Evolutionary conservation across 2,888 invertebrate species (phyloP), one percentile per base, ranked within the genome.

Genomic region (Dicyrtoma fusca): DNA sequence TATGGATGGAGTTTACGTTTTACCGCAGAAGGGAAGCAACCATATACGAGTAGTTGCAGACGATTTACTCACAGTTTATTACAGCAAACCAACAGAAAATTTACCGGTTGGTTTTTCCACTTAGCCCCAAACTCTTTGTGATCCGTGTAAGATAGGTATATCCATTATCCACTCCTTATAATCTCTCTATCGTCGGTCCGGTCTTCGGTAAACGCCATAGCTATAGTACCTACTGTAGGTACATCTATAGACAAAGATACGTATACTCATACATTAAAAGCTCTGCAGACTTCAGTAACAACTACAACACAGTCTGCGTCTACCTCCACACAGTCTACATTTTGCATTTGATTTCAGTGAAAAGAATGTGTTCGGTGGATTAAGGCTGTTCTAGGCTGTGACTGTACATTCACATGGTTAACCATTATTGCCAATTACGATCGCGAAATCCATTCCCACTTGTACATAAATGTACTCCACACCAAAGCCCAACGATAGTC

Each of bases 391-490:
- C 47, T 63, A 13, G 10, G 65, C n/a, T 59, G 49, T 34, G 26
- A 71, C 44, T 62, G 44, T 34, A 61, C 49, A 21, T 66, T 71
- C 71, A 65, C 65, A 57, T 72, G 77, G 74, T 75, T 75, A 77
- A 77, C 77, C 77, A 77, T 74, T 74, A 77, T 77, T 75, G 75
- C 74, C 77, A 74, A 75, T 77, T 75, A 77, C 62, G 26, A 70
- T 77, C 75, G 71, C 73, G 72, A 74, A 75, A 62, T 74, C 62
- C 75, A 77, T 75, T 75, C 71, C 73, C 63, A 74, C 77, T 74
- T 73, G 17, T 25, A 26, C 13, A 17, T 44, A 34, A 34, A 34
- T 34, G 34, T 34, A 11, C 45, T 45, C 21, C 44, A 49, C 64
- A 64, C 61, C 34, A 61, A 61, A 61, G 34, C 61, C 61, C 26